Base-by-base conservation (phyloP, 1,140 invertebrate species). In the Brachionus rubens region DNA sequence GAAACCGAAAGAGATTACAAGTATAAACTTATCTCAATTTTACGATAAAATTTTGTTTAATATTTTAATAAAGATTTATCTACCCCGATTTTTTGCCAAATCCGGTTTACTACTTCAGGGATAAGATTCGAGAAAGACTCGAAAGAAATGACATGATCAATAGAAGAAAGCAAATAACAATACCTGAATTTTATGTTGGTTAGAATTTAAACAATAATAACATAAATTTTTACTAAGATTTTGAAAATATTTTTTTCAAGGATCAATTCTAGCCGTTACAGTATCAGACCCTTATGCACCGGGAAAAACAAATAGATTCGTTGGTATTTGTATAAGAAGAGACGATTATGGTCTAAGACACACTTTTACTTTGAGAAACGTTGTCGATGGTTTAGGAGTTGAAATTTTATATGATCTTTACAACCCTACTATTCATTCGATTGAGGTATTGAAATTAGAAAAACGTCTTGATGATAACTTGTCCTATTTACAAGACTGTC, bases 131-230 rank as follows among this genome's bases (percentile, higher is more conserved):
- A 78, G 96, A 99, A 83, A 93, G 90, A 82, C 82, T 99, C 10
- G 94, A 98, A 81, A 87, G 95, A 75, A 85, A 88, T 65, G 96
- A 99, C 83, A 98, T 99, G 96, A 79, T 98, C 1, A 89, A 90
- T 59, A 87, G 96, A 76, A 88, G 94, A 80, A 85, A 84, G 72
- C 86, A 91, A 77, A 87, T 99, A 76, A 89, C 91, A 81, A 91
- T 99, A 78, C 96, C 96, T 3, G 94, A 97, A 83, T 98, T 98
- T 87, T 98, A 97, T 87, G 94, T 97, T 81, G 95, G 91, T 91
- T 83, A 85, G 90, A 84, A 14, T 43, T 26, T 14, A 65, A 21
- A 19, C 59, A 46, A 54, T 76, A 21, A n/a, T 33, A 48, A 16
- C n/a, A 76, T 16, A 16, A n/a, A 36, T 19, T 40, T 14, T 12